Evolutionary conservation across 2,888 invertebrate genomes (phyloP).

Genomic region (Idaea aversata): DNA sequence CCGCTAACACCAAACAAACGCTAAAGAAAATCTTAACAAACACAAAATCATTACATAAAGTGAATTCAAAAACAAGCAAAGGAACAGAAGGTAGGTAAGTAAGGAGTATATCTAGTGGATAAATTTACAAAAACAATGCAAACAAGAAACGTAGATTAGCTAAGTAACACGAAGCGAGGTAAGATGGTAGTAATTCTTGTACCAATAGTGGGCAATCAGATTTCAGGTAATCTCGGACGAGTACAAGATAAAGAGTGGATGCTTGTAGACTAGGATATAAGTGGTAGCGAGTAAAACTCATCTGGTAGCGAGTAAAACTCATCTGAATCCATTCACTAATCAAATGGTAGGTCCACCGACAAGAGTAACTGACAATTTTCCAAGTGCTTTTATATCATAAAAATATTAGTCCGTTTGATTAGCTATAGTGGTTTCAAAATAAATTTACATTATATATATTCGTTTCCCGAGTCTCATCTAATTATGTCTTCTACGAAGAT

Average conservation of each 20-base stretch:
- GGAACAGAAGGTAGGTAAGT: not conserved
- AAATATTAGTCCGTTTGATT: too few relatives aligned
- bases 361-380: too few relatives aligned
- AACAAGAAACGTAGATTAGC: slow-evolving; percentile 59
- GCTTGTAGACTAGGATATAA: slow-evolving; percentile 30
- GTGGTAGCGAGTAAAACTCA: slow-evolving; percentile 17
- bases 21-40: slow-evolving; percentile 15
- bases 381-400: too few relatives aligned
- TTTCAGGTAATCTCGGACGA: slow-evolving; percentile 64
- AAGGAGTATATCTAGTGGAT: slow-evolving; percentile 27
- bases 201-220: slow-evolving; percentile 65
- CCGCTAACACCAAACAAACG: slow-evolving; percentile 6
- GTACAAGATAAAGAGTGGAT: slow-evolving; percentile 47
- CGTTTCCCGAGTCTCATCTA: too few relatives aligned
- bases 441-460: too few relatives aligned
- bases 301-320: slow-evolving; percentile 9
- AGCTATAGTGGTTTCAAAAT: too few relatives aligned
- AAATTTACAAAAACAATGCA: slow-evolving; percentile 61
- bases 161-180: slow-evolving; percentile 28
- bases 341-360: too few relatives aligned
- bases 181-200: slow-evolving; percentile 28
- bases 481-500: too few relatives aligned
- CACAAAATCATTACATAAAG: slow-evolving; percentile 22
- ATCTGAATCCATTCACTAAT: too few relatives aligned
- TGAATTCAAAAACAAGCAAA: slow-evolving; percentile 1